phyloP scores from a whole-genome alignment of 2,797 vertebrate species.

The Muscicapa comitata region DNA sequence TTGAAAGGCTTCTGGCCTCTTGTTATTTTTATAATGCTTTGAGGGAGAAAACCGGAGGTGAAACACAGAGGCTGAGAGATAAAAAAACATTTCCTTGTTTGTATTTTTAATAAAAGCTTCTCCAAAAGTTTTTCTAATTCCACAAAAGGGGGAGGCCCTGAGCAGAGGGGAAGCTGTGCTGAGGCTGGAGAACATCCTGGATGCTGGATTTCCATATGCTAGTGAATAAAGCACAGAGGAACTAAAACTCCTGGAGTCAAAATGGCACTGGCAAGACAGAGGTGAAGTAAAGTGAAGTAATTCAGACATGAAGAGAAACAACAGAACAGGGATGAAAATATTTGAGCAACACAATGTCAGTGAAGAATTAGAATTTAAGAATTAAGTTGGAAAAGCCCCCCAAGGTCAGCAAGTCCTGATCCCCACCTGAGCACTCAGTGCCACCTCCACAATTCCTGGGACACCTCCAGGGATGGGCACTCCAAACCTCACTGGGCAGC shows the following conservation, averaged over 20 bases:
- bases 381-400: not conserved
- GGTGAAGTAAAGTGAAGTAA: not conserved
- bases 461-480: not conserved
- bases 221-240: not conserved
- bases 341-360: not conserved
- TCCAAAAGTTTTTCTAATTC: not conserved
- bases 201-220: not conserved
- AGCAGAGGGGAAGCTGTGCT: not conserved
- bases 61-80: not conserved
- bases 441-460: not conserved
- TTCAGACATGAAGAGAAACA: not conserved
- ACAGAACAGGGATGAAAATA: not conserved
- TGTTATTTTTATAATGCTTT: not conserved
- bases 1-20: not conserved
- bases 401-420: accelerated
- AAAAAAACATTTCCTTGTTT: not conserved
- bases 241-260: not conserved
- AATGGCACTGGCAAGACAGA: not conserved
- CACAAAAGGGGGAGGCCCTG: not conserved
- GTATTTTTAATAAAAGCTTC: not conserved
- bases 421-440: not conserved
- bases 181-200: not conserved
- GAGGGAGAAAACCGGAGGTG: not conserved
- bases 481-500: not conserved
- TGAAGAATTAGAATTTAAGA: not conserved